A percentile compares a stretch with the other conserved stretches of the same genome.
Evolutionary conservation across 2,797 vertebrate genomes (phyloP).

Genomic region (Anniella stebbinsi): DNA sequence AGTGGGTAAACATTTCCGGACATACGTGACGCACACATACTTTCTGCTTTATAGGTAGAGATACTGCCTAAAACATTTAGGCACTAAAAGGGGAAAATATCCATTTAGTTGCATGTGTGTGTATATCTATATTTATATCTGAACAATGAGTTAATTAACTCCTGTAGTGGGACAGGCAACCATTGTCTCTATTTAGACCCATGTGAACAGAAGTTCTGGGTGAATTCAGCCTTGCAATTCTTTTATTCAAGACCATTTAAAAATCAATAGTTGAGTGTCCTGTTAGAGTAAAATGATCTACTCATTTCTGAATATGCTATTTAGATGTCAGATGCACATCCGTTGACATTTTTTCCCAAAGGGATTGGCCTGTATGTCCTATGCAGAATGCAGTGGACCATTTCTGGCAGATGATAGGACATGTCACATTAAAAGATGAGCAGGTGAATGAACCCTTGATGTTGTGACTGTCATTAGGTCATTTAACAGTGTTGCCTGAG

Average conservation of each 20-base stretch:
- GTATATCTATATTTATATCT: too few relatives aligned
- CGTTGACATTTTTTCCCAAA: not conserved
- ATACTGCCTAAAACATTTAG: too few relatives aligned
- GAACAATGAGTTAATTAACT: not conserved
- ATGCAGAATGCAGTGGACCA: not conserved
- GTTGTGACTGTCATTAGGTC: too few relatives aligned
- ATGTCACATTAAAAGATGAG: not conserved
- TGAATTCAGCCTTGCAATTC: not conserved
- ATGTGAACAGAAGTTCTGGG: not conserved
- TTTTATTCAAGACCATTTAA: not conserved
- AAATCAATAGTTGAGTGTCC: not conserved
- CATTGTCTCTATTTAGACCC: not conserved
- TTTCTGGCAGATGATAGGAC: not conserved
- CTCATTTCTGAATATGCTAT: too few relatives aligned
- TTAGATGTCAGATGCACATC: not conserved
- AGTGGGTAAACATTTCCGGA: too few relatives aligned
- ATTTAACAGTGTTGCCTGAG: too few relatives aligned
- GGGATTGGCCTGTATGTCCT: not conserved
- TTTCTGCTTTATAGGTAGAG: too few relatives aligned
- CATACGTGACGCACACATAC: too few relatives aligned
- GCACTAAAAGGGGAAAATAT: too few relatives aligned
- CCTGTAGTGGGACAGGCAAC: not conserved
- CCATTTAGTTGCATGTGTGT: too few relatives aligned
- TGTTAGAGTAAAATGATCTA: too few relatives aligned
- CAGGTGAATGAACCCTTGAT: too few relatives aligned